Evolutionary conservation across 2,888 invertebrate species (phyloP).

Genomic region (Loripinus fragilis): DNA sequence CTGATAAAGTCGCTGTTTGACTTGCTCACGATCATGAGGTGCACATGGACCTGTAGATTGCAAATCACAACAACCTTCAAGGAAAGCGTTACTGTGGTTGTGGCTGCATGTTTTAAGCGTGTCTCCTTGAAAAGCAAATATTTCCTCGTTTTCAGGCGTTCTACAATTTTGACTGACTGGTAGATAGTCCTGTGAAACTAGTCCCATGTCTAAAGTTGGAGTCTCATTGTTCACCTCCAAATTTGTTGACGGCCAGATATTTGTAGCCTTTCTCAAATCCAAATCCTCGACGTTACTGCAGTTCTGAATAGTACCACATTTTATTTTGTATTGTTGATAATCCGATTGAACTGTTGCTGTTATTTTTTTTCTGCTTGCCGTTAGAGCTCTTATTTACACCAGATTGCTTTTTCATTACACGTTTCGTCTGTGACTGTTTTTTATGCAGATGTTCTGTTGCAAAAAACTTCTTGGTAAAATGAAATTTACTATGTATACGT

Average conservation of each 20-base stretch:
- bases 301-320: neutral
- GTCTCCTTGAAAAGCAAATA: neutral
- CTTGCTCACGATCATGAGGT: neutral
- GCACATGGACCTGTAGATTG: neutral
- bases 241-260: neutral
- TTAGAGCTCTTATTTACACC: neutral
- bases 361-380: neutral
- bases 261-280: neutral
- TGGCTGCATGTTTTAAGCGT: slow-evolving; percentile 8
- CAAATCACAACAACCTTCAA: slow-evolving; percentile 1
- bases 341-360: neutral
- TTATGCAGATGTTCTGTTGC: neutral
- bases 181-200: neutral
- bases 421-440: neutral
- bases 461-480: slow-evolving; percentile 33
- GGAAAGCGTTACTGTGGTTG: neutral
- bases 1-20: slow-evolving; percentile 5
- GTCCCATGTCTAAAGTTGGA: neutral
- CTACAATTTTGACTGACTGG: neutral
- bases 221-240: neutral
- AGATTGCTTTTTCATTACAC: neutral
- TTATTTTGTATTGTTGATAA: neutral
- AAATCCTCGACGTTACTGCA: neutral
- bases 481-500: slow-evolving; percentile 33
- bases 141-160: neutral